Percentiles rank a stretch among this genome's conserved stretches.
These are phyloP conservation scores for Chromoteleia sp. DNA, from an alignment of 2,888 invertebrate genomes.

Conservation along the genomic window DNA sequence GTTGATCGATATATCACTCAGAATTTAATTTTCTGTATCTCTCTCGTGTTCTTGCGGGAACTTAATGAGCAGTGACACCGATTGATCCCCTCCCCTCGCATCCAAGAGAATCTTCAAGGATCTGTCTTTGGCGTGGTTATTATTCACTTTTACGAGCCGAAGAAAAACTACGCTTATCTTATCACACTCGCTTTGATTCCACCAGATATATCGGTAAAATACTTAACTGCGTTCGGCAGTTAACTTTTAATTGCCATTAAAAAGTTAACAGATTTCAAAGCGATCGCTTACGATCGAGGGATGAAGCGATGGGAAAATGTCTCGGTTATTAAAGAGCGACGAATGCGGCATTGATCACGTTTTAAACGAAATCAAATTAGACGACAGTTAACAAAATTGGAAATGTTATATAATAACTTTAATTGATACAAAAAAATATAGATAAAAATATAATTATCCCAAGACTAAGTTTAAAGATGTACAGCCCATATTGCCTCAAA, in stretches of 20 bases:
- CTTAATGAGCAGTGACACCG: slow-evolving; percentile 60
- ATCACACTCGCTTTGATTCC: slow-evolving; percentile 42
- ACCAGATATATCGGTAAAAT: slow-evolving; percentile 7
- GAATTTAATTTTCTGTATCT: slow-evolving; percentile 48
- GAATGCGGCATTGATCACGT: slow-evolving; percentile 12
- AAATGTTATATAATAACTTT: too few relatives aligned
- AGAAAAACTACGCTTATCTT: slow-evolving; percentile 63
- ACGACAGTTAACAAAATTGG: not conserved
- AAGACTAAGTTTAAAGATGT: too few relatives aligned
- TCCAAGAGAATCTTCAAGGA: slow-evolving; percentile 59
- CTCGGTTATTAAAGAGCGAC: not conserved
- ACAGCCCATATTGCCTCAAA: too few relatives aligned
- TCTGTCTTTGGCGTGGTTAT: slow-evolving; percentile 39
- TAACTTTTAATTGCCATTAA: slow-evolving; percentile 66
- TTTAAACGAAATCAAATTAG: not conserved
- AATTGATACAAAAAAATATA: not conserved
- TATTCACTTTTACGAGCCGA: slow-evolving; percentile 63
- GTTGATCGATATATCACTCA: slow-evolving; percentile 72
- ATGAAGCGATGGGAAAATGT: not conserved
- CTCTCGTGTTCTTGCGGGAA: slow-evolving; percentile 37
- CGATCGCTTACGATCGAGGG: slow-evolving; percentile 4
- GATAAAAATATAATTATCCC: too few relatives aligned
- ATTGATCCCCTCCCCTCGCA: slow-evolving; percentile 53
- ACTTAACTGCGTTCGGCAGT: slow-evolving; percentile 39
- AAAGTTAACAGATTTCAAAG: slow-evolving; percentile 52